These are phyloP conservation scores for Dasyprocta punctata DNA, from an alignment of 2,113 vertebrate species.

Conservation along the genomic window DNA sequence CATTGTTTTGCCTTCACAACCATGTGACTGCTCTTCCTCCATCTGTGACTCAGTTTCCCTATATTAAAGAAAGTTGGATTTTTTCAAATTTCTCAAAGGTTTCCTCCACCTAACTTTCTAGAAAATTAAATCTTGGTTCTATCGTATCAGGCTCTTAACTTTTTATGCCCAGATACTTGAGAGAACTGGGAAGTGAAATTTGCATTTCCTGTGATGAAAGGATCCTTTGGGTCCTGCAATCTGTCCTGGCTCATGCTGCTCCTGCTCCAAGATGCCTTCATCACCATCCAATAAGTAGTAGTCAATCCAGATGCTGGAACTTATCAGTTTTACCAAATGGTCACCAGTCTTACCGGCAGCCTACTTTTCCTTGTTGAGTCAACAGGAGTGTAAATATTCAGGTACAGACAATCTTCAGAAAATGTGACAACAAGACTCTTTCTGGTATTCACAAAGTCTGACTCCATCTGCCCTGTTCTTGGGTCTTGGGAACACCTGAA, in stretches of 20 bases:
- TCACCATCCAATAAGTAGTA: accelerated
- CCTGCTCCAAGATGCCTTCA: background rate
- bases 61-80: background rate
- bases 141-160: background rate
- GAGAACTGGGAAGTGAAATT: background rate
- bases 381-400: constrained; percentile 90
- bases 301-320: accelerated
- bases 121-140: background rate
- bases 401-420: constrained; percentile 90
- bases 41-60: background rate
- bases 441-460: background rate
- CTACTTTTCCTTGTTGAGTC: constrained; percentile 67
- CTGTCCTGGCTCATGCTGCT: accelerated
- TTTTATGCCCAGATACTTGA: accelerated
- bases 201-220: background rate
- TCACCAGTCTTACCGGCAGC: constrained; percentile 88
- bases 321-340: constrained; percentile 20
- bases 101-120: background rate
- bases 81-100: background rate
- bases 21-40: background rate
- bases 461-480: accelerated
- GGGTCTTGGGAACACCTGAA: constrained; percentile 57
- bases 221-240: no score
- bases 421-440: background rate
- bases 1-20: background rate